A percentile compares a stretch with the other conserved stretches of the same genome.
These are phyloP conservation scores for Hypothenemus hampei DNA, from an alignment of 1,140 invertebrate genomes.

Conservation along the genomic window DNA sequence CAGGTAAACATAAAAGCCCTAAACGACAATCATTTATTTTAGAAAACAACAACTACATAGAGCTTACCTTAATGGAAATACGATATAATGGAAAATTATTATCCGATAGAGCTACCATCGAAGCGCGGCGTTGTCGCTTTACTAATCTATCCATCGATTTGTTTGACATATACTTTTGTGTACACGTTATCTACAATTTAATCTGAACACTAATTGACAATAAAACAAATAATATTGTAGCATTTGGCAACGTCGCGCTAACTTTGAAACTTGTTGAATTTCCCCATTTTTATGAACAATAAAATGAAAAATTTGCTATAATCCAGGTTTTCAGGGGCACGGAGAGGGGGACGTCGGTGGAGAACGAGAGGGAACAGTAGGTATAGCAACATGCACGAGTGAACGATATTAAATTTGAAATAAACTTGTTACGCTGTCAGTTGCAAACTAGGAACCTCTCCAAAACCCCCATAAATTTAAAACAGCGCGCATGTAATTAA, in stretches of 20 bases:
- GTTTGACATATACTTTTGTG: neutral
- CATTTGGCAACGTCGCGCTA: too few species aligned
- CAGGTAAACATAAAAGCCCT: too few species aligned
- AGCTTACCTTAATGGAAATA: conserved; percentile 12
- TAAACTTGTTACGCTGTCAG: conserved; percentile 25
- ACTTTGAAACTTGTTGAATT: too few species aligned
- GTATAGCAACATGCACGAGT: conserved; percentile 10
- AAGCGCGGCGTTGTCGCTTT: neutral
- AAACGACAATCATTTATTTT: conserved; percentile 9
- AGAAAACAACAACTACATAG: neutral
- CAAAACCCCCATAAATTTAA: conserved; percentile 19
- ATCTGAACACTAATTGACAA: too few species aligned
- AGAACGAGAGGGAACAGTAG: too few species aligned
- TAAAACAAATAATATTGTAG: too few species aligned
- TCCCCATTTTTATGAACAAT: too few species aligned
- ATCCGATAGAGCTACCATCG: neutral
- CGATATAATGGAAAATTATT: conserved; percentile 13
- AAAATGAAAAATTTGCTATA: too few species aligned
- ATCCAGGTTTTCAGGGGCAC: too few species aligned
- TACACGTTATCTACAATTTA: neutral
- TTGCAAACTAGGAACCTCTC: conserved; percentile 17
- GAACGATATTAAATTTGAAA: conserved; percentile 23
- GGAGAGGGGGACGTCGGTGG: too few species aligned
- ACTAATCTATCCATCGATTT: neutral
- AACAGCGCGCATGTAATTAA: too few species aligned